Evolutionary conservation across 2,113 vertebrate species (phyloP).

Genomic region (Symphodus melops): DNA sequence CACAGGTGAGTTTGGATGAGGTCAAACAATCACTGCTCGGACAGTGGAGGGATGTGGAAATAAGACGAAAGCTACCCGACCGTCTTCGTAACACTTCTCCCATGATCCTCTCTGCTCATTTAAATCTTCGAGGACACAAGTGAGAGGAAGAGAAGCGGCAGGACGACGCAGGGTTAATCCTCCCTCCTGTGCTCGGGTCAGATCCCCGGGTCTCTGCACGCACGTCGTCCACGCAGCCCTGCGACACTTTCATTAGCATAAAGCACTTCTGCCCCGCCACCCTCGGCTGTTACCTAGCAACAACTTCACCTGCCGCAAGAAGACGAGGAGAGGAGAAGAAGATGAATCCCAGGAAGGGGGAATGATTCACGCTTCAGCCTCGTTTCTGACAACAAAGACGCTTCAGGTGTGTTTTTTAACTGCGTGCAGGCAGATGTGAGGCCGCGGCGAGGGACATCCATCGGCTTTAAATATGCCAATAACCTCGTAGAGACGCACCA

Average conservation of each 20-base stretch:
- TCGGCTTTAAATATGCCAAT: conserved; percentile 45
- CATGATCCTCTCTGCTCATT: background rate
- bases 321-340: conserved; percentile 14
- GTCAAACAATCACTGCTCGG: too few relatives aligned
- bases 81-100: background rate
- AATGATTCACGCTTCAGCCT: background rate
- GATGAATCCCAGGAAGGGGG: background rate
- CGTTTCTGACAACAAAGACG: background rate
- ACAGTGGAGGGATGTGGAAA: too few relatives aligned
- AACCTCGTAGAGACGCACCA: conserved; percentile 39
- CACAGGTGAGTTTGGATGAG: too few relatives aligned
- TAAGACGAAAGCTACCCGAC: too few relatives aligned
- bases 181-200: conserved; percentile 29
- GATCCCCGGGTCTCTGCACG: conserved; percentile 16
- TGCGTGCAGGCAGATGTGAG: conserved; percentile 8
- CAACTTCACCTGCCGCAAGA: conserved; percentile 64
- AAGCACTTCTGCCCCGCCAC: conserved; percentile 58
- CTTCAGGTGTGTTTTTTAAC: background rate
- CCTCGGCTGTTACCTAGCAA: conserved; percentile 76
- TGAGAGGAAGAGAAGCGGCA: background rate
- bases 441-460: conserved; percentile 11
- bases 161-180: conserved; percentile 26
- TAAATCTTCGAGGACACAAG: background rate
- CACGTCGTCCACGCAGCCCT: conserved; percentile 33
- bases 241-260: conserved; percentile 67